Conservation (phyloP, 1,140 invertebrate species). For the Tetramorium simillimum region DNA sequence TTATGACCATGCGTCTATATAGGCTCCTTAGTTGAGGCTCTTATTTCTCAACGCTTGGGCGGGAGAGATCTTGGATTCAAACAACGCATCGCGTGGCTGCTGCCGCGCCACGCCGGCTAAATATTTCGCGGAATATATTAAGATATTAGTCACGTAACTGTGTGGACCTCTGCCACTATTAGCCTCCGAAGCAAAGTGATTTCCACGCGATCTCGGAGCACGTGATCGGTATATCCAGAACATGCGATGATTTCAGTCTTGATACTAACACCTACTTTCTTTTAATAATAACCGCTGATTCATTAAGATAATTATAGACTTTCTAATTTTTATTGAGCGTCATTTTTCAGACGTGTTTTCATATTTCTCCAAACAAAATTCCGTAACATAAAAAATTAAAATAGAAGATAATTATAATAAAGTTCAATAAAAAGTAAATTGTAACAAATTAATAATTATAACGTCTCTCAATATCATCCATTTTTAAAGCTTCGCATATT, state of each 20-base stretch:
- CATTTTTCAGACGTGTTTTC: not conserved
- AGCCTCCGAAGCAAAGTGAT: conserved; percentile 10
- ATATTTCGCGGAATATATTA: conserved; percentile 35
- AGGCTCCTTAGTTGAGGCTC: conserved; percentile 25
- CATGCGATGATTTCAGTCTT: conserved; percentile 8
- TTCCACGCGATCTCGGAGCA: conserved; percentile 21
- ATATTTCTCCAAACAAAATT: not conserved
- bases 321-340: not conserved
- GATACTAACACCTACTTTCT: not conserved
- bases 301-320: not conserved
- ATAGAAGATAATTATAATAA: not conserved
- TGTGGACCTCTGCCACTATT: not conserved
- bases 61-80: conserved; percentile 56
- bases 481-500: not conserved
- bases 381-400: not conserved
- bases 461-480: not conserved
- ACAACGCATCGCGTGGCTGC: conserved; percentile 23
- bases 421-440: not conserved
- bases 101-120: conserved; percentile 7
- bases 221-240: conserved; percentile 10
- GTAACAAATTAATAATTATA: not conserved
- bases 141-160: conserved; percentile 39
- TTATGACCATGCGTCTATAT: conserved; percentile 3
- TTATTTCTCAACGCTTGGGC: conserved; percentile 55
- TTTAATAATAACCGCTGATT: not conserved